These are phyloP conservation scores for Neodon shergylaensis DNA, from an alignment of 2,113 vertebrate species.

Conservation along the genomic window DNA sequence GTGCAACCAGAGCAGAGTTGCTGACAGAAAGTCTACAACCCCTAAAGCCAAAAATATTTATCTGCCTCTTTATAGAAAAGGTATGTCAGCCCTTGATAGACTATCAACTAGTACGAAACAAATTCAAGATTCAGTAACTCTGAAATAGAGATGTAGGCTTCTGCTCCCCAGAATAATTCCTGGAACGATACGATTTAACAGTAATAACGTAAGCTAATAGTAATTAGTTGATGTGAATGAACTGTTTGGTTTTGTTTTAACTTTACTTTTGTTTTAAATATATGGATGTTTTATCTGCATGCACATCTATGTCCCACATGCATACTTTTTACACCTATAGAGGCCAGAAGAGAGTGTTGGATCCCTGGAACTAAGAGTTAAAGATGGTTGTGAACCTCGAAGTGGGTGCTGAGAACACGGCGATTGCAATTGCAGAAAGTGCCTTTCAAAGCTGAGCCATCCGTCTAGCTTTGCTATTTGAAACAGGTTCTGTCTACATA, in stretches of 20 bases:
- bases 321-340: background rate
- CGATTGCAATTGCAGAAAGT: background rate
- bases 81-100: background rate
- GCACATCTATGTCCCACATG: background rate
- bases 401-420: background rate
- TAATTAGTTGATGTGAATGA: background rate
- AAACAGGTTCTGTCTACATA: too few relatives aligned
- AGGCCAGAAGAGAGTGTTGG: background rate
- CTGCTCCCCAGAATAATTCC: constrained; percentile 25
- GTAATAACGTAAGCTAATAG: background rate
- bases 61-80: background rate
- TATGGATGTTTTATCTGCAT: background rate
- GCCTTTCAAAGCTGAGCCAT: background rate
- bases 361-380: background rate
- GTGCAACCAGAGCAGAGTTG: background rate
- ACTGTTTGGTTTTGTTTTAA: background rate
- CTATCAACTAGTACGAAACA: constrained; percentile 16
- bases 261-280: background rate
- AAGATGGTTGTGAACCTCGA: background rate
- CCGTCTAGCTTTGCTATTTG: too few relatives aligned
- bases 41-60: constrained; percentile 38
- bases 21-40: background rate
- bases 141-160: background rate
- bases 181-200: background rate
- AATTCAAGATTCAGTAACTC: constrained; percentile 27